phyloP scores from a whole-genome alignment of 2,797 vertebrate genomes.

The Gorsachius magnificus region DNA sequence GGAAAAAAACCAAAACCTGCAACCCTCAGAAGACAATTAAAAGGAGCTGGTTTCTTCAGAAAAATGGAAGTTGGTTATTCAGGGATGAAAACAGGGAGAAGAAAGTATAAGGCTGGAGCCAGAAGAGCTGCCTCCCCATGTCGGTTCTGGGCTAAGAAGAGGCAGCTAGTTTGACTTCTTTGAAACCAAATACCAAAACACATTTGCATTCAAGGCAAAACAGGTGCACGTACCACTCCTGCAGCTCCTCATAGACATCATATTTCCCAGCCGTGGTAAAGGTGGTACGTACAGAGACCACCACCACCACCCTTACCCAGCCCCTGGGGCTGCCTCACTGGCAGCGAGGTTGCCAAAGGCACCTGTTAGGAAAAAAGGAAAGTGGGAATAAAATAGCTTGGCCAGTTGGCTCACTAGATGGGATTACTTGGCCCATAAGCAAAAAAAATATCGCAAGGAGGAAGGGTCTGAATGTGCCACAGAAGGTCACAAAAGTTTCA shows the following conservation, averaged over 20 bases:
- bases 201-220: background rate
- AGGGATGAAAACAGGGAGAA: background rate
- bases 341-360: background rate
- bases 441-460: background rate
- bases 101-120: background rate
- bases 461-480: background rate
- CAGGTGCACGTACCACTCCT: background rate
- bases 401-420: background rate
- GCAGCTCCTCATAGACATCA: background rate
- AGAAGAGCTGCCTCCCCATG: background rate
- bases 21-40: background rate
- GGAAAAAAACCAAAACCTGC: background rate
- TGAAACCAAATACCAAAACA: background rate
- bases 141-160: background rate
- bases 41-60: background rate
- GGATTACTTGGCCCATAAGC: background rate
- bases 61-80: background rate
- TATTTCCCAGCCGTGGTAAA: rapidly evolving
- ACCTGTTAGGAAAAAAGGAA: background rate
- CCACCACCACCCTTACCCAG: too few species aligned
- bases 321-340: background rate
- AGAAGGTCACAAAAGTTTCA: background rate
- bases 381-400: background rate
- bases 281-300: background rate
- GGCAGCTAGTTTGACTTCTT: background rate